Conservation (phyloP, 2,797 vertebrate species). For the Acipenser ruthenus region DNA sequence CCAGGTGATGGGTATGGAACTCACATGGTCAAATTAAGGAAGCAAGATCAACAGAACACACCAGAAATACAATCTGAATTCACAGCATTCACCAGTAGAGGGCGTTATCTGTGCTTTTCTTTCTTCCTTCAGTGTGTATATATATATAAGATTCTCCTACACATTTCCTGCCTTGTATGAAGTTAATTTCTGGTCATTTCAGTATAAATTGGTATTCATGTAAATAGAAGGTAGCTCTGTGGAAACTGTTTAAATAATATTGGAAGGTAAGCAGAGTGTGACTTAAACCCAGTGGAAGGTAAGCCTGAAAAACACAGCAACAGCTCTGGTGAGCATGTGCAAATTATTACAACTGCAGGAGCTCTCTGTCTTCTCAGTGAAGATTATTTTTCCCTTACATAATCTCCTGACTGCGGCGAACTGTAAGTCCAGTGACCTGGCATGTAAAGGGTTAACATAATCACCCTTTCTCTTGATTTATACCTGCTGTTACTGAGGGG, state of each 20-base stretch:
- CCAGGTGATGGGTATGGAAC: too few species aligned
- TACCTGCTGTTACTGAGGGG: background rate
- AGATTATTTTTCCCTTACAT: background rate
- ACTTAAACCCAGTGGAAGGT: too few species aligned
- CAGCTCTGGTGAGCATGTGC: background rate
- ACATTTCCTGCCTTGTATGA: background rate
- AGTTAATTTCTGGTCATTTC: background rate
- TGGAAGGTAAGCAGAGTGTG: background rate
- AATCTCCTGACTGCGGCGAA: background rate
- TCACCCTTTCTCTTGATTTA: background rate
- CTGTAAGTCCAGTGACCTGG: background rate
- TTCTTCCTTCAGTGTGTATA: background rate
- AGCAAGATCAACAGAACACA: background rate
- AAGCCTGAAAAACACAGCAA: too few species aligned
- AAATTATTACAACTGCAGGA: background rate
- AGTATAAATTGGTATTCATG: background rate
- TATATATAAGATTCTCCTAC: too few species aligned
- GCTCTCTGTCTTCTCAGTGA: background rate
- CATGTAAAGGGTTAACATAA: background rate
- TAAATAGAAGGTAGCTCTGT: background rate
- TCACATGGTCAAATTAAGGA: background rate
- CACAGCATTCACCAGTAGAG: conserved; percentile 13
- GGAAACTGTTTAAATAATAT: background rate
- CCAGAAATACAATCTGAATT: background rate
- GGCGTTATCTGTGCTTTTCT: conserved; percentile 14